Evolutionary conservation across 1,140 invertebrate species (phyloP).

Genomic region (Glossosoma conforme): DNA sequence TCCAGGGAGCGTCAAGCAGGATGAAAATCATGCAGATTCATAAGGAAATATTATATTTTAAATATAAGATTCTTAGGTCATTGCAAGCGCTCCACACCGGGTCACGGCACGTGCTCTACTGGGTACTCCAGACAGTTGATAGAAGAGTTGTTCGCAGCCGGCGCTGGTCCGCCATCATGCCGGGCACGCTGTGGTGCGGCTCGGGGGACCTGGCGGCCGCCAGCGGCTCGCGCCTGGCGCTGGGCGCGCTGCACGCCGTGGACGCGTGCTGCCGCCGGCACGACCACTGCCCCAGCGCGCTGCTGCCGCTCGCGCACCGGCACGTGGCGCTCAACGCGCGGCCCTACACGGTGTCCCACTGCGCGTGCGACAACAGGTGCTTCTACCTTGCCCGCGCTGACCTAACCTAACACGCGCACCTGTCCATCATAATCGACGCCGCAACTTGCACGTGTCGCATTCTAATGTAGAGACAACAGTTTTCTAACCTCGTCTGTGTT

Average conservation of each 20-base stretch:
- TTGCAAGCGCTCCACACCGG: neutral
- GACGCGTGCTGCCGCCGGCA: slow-evolving; percentile 80
- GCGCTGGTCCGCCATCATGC: slow-evolving; percentile 59
- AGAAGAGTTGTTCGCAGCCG: slow-evolving; percentile 46
- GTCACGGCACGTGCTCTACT: neutral
- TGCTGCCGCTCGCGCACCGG: slow-evolving; percentile 61
- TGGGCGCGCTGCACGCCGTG: slow-evolving; percentile 62
- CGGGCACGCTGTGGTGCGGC: slow-evolving; percentile 84
- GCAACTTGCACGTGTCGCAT: too few species aligned
- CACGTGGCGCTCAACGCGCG: slow-evolving; percentile 68
- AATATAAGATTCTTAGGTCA: neutral
- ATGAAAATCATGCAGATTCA: too few species aligned
- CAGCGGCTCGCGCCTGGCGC: slow-evolving; percentile 57
- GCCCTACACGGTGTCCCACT: slow-evolving; percentile 81
- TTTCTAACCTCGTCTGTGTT: too few species aligned
- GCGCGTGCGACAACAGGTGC: slow-evolving; percentile 80
- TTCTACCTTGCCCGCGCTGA: neutral
- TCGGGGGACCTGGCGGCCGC: slow-evolving; percentile 58
- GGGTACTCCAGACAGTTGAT: neutral
- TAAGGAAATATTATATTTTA: too few species aligned
- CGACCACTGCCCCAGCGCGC: slow-evolving; percentile 66
- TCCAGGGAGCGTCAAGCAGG: too few species aligned
- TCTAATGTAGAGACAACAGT: too few species aligned
- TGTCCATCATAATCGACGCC: too few species aligned
- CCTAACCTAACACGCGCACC: neutral